Base-by-base conservation (phyloP, 2,797 vertebrate species). In the Petrocephalus schoutedeni region DNA sequence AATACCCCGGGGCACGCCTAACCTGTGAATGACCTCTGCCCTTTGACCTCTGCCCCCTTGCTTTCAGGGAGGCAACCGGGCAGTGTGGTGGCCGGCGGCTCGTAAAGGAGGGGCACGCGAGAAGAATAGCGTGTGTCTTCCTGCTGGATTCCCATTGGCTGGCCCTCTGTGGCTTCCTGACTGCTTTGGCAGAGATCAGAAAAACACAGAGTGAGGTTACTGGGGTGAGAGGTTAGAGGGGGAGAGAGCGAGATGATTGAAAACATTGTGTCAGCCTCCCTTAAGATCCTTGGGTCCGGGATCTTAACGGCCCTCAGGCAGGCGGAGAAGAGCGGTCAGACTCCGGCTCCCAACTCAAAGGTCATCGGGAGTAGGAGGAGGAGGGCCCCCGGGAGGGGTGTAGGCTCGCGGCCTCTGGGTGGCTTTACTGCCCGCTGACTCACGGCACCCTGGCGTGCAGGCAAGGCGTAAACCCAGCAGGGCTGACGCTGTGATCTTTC, bases 61-160 rank as follows among this genome's bases (percentile, higher is more conserved):
- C 77, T 88, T 89, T 86, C 58, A 90, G 89, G 77, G 87, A 89
- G 87, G 84, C 85, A 0, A 89, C 89, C 4, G 77, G 36, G 45
- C 49, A n/a, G 10, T 4, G 2, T 4, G 45, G 41, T 53, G 90
- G 89, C 87, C 90, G 19, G 19, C 2, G 87, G 87, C 89, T 94
- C 95, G 93, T 94, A 88, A 92, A 91, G 92, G 91, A 93, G 91
- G 93, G 93, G 90, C 93, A 95, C 95, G 95, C 93, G 91, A 93
- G 93, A 95, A 95, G 92, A 0, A 41, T 95, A 92, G 91, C 92
- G 91, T 95, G 96, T 95, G 91, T 94, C 93, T 92, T 94, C 91
- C 91, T 94, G 92, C 83, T 89, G 57, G 92, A 94, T 93, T 93
- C 93, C 92, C 92, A 92, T 92, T 91, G 87, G 89, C 93, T 94